Evolutionary conservation across 2,888 invertebrate genomes (phyloP), one percentile per base, ranked within the genome.

Genomic region (Protula sp.): DNA sequence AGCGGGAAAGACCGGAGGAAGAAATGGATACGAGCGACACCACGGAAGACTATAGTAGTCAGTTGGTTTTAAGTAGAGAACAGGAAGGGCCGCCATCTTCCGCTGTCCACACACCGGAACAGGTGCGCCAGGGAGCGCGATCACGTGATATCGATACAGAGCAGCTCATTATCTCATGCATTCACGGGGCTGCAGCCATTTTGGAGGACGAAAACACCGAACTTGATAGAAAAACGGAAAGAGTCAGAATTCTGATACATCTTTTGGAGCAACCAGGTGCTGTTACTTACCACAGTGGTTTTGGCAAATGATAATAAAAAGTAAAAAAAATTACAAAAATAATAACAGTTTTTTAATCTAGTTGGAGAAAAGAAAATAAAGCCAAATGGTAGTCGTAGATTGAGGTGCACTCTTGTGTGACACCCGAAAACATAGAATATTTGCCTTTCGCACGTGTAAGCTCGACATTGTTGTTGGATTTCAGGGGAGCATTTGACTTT

Each of bases 151-250:
- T 64, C n/a, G 65, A 65, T 26, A 54, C 54, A 2, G 55, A 63
- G 30, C 27, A 52, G 19, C 58, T 74, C n/a, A 63, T 74, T 24
- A 53, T 59, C 26, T 56, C 60, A 2, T 69, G 73, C 61, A 54
- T 73, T 4, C 74, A 72, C 60, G 63, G 68, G 1, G 74, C 75
- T 9, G 64, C 70, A 3, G 67, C 74, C 14, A 71, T 72, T 67
- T 67, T 76, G 38, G 70, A 71, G 56, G 74, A 74, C 55, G 59
- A 64, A 5, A 67, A 60, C 19, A 54, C 55, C 14, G 58, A 62
- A 22, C 57, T 57, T 1, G 47, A 51, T 4, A 62, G 73, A 22
- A 67, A 71, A 31, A 73, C 72, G 22, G 61, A 67, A n/a, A 66
- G 74, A 45, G 66, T 75, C 27, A 61, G 66, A 22, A 26, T 58